Percentiles rank a stretch among this genome's conserved stretches.
Conservation (phyloP, 2,888 invertebrate species). For the Eupsilia transversa region DNA sequence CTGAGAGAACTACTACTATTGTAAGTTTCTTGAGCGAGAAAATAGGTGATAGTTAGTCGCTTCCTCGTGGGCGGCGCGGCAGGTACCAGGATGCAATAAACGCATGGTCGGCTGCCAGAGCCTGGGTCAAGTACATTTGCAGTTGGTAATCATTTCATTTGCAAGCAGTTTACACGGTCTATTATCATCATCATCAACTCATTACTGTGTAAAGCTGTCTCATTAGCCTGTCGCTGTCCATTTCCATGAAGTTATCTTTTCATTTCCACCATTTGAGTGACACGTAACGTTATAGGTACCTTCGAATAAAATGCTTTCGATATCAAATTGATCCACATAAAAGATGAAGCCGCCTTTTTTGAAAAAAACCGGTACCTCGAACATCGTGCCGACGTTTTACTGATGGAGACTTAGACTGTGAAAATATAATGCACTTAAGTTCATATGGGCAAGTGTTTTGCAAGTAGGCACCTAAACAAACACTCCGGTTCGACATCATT, state of each 20-base stretch:
- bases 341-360: neutral
- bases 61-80: too few species aligned
- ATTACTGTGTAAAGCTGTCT: slow-evolving; percentile 1
- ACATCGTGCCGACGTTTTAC: too few species aligned
- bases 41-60: neutral
- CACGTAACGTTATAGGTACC: neutral
- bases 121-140: neutral
- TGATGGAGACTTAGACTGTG: too few species aligned
- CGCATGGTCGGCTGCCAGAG: neutral
- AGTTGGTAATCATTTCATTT: slow-evolving; percentile 17
- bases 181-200: neutral
- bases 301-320: neutral
- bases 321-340: neutral
- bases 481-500: neutral
- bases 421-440: neutral
- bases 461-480: neutral
- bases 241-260: neutral
- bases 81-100: neutral
- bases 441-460: neutral
- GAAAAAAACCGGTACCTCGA: neutral
- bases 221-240: neutral
- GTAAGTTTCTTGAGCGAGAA: neutral
- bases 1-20: neutral
- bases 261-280: neutral
- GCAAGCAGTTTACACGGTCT: neutral